Conservation (phyloP, 1,140 invertebrate species). For the Diorhabda carinulata region DNA sequence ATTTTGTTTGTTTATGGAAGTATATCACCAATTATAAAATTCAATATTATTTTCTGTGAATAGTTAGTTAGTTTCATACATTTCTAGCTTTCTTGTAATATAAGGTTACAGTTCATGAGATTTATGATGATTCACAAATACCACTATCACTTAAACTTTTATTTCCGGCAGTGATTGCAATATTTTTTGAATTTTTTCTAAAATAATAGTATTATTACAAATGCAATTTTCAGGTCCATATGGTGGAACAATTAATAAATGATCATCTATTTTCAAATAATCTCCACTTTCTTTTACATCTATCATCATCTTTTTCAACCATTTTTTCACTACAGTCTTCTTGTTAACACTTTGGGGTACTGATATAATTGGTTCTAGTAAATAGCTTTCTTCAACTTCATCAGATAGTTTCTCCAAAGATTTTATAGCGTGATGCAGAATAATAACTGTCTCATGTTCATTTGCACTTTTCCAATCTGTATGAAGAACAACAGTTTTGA, state of each 20-base stretch:
- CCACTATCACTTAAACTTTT: no score
- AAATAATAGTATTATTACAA: constrained; percentile 42
- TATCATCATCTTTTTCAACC: constrained; percentile 41
- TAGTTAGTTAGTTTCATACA: no score
- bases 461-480: constrained; percentile 16
- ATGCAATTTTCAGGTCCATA: constrained; percentile 40
- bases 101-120: no score
- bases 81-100: no score
- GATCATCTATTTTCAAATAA: constrained; percentile 38
- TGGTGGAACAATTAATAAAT: constrained; percentile 41
- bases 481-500: constrained; percentile 38
- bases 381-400: constrained; percentile 24
- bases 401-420: constrained; percentile 30
- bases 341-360: constrained; percentile 6
- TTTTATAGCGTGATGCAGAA: constrained; percentile 35
- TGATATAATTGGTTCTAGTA: constrained; percentile 19
- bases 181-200: constrained; percentile 40
- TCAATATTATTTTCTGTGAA: no score
- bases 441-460: constrained; percentile 27
- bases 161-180: constrained; percentile 38
- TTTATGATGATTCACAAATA: no score
- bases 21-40: no score
- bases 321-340: constrained; percentile 35
- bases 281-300: constrained; percentile 38
- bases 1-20: no score